A percentile compares a stretch with the other conserved stretches of the same genome.
These are phyloP conservation scores for Orientallactaga sibirica DNA, from an alignment of 2,797 vertebrate species.

Conservation along the genomic window DNA sequence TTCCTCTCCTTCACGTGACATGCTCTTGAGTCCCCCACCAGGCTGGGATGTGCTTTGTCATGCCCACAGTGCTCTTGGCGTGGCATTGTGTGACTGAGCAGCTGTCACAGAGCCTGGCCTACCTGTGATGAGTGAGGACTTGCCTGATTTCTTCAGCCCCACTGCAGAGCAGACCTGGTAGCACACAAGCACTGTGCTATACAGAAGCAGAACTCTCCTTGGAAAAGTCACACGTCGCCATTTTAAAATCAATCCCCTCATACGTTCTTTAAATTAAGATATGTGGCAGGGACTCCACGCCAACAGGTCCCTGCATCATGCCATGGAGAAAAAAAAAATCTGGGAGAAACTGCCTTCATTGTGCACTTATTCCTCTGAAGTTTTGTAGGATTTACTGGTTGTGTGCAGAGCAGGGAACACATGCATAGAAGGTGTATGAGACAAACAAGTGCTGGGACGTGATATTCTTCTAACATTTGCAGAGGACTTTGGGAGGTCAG, in stretches of 20 bases:
- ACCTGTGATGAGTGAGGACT: not conserved
- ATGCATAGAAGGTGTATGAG: not conserved
- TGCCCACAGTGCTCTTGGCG: not conserved
- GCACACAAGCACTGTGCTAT: not conserved
- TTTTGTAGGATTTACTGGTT: not conserved
- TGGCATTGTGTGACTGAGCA: accelerated
- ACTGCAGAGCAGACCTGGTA: not conserved
- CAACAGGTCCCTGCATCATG: not conserved
- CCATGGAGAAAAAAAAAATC: not conserved
- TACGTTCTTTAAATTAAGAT: not conserved
- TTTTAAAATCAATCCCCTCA: not conserved
- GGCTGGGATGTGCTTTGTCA: not conserved
- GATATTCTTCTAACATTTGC: not conserved
- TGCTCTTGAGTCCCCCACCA: accelerated
- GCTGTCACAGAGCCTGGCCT: not conserved
- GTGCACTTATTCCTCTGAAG: not conserved
- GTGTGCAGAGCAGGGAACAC: slow-evolving; percentile 23
- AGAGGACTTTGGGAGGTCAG: not conserved
- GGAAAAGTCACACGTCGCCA: not conserved
- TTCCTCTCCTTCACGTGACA: not conserved
- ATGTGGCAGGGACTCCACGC: not conserved
- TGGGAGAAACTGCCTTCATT: not conserved
- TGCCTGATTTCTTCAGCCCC: not conserved
- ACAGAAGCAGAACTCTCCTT: not conserved
- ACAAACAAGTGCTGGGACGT: not conserved